Percentiles rank a stretch among this genome's conserved stretches.
Conservation (phyloP, 2,888 invertebrate genomes). For the Lathronympha strigana region DNA sequence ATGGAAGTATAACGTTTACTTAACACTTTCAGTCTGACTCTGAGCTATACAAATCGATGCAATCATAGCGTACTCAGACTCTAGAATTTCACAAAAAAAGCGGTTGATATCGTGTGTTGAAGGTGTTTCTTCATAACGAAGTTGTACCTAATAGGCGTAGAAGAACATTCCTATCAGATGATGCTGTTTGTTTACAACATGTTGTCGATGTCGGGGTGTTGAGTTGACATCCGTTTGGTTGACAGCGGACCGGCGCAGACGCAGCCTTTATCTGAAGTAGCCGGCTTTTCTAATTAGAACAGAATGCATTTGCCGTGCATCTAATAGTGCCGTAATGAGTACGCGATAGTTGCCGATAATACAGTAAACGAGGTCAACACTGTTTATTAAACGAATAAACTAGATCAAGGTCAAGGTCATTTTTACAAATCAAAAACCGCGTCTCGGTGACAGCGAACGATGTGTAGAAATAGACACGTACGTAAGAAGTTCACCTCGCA, state of each 20-base stretch:
- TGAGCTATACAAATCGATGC: too few relatives aligned
- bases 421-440: conserved; percentile 81
- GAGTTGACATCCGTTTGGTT: not conserved
- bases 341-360: conserved; percentile 76
- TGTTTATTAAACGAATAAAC: conserved; percentile 77
- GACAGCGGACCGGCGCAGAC: not conserved
- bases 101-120: too few relatives aligned
- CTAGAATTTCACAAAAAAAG: too few relatives aligned
- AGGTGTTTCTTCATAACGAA: too few relatives aligned
- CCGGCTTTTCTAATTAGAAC: conserved; percentile 27
- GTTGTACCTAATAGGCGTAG: too few relatives aligned
- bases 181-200: not conserved
- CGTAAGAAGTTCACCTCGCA: conserved; percentile 71
- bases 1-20: too few relatives aligned
- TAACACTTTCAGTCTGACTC: too few relatives aligned
- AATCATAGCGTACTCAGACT: too few relatives aligned
- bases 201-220: not conserved
- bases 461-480: conserved; percentile 71
- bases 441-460: conserved; percentile 70
- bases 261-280: conserved; percentile 14
- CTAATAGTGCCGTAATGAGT: conserved; percentile 71
- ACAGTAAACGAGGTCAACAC: conserved; percentile 79
- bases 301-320: conserved; percentile 44
- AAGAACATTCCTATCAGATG: not conserved
- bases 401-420: conserved; percentile 84